Conservation (phyloP, 2,797 vertebrate genomes). For the Zalophus californianus region DNA sequence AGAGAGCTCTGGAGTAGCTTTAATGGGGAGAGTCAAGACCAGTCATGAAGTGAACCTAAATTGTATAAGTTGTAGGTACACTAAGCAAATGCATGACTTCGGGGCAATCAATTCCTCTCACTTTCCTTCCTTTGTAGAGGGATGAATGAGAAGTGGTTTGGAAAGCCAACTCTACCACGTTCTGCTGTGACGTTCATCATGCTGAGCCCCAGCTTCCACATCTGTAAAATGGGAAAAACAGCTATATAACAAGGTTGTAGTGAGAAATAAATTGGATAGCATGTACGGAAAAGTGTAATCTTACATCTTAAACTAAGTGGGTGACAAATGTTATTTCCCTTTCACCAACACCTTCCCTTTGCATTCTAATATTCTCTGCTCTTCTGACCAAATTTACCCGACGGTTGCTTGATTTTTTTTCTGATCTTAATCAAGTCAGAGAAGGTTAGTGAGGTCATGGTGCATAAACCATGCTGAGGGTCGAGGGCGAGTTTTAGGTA, state of each 20-base stretch:
- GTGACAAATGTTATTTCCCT: background rate
- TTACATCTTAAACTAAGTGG: background rate
- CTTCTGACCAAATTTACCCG: slow-evolving; percentile 40
- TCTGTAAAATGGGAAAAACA: background rate
- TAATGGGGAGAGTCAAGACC: background rate
- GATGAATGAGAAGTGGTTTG: background rate
- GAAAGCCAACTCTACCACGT: background rate
- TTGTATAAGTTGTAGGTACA: background rate
- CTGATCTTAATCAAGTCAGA: slow-evolving; percentile 45
- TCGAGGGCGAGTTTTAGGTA: slow-evolving; percentile 35
- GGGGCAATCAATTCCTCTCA: background rate
- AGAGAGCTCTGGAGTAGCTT: background rate
- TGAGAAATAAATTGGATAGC: background rate
- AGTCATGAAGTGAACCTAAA: background rate
- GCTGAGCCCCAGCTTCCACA: background rate
- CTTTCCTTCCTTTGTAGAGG: background rate
- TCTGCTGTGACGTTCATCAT: background rate
- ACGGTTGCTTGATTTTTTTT: background rate
- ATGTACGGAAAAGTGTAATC: background rate
- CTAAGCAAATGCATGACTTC: background rate
- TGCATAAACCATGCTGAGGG: slow-evolving; percentile 40
- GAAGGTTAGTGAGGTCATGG: background rate
- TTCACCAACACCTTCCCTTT: background rate
- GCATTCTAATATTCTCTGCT: slow-evolving; percentile 29
- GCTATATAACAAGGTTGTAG: background rate